Evolutionary conservation across 2,888 invertebrate species (phyloP), one percentile per base, ranked within the genome.

Genomic region (Plemyria rubiginata): DNA sequence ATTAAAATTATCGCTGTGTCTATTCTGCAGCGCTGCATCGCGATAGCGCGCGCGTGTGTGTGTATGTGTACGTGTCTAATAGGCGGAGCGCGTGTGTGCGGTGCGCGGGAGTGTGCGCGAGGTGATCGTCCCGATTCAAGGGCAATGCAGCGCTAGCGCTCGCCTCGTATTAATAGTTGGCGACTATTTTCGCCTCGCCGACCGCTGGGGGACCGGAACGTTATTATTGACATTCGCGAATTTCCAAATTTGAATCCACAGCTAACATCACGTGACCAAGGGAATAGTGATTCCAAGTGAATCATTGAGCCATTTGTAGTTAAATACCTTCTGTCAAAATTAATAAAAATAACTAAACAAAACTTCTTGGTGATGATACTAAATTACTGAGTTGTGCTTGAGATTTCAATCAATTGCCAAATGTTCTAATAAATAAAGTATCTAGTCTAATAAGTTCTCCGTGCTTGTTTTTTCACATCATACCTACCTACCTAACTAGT

Each of bases 51-150:
- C 53, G 69, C 54, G 69, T 57, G 8, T 11, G 79, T 70, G 75
- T 71, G 79, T 74, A 81, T 75, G 77, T 65, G 77, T 62, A 76
- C 73, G 51, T 16, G 52, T 50, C 72, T 76, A 78, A 78, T 70
- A 71, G 66, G 56, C 49, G 62, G 72, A 63, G 75, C 54, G 75
- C 54, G 72, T 57, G 79, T 65, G 64, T 65, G 64, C 68, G 66
- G 71, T 78, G 85, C 79, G 87, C 81, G 77, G 74, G 82, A 76
- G 88, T 85, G 86, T 80, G 88, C 81, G 86, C 84, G 90, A 85
- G 92, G 92, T 91, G 90, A 92, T 88, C 90, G 92, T 73, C 89
- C 92, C 87, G 85, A 81, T 90, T 92, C 92, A 92, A 92, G 92
- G 92, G 91, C 92, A 88, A 76, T 91, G 92, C 92, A 91, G 86